These are phyloP conservation scores for Dryobates pubescens DNA, from an alignment of 2,797 vertebrate species.

Conservation along the genomic window DNA sequence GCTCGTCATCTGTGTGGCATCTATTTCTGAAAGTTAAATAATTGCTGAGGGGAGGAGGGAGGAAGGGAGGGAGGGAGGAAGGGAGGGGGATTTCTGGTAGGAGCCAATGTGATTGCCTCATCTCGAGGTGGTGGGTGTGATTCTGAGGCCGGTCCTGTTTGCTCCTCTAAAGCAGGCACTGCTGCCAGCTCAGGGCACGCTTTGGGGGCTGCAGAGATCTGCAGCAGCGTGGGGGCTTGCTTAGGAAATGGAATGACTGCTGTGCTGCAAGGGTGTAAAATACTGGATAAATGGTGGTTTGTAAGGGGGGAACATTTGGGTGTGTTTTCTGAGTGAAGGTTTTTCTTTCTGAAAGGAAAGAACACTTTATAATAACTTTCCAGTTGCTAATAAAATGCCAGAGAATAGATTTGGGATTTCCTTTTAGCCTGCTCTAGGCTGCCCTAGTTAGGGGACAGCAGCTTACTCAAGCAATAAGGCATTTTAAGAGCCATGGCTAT, in stretches of 20 bases:
- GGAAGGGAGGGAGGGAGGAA: neutral
- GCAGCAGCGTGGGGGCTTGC: neutral
- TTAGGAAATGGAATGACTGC: neutral
- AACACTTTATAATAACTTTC: neutral
- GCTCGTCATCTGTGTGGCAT: slow-evolving; percentile 10
- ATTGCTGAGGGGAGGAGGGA: slow-evolving; percentile 15
- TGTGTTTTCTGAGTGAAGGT: neutral
- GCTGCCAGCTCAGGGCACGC: neutral
- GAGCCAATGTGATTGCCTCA: neutral
- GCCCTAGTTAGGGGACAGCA: neutral
- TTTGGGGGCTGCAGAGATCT: slow-evolving; percentile 13
- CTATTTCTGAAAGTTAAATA: slow-evolving; percentile 63
- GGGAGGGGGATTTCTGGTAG: slow-evolving; percentile 40
- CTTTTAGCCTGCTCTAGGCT: too few relatives aligned
- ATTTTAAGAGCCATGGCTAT: neutral
- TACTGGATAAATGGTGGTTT: neutral
- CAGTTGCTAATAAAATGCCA: neutral
- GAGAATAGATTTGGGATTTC: too few relatives aligned
- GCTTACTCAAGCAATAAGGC: neutral
- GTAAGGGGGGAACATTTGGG: neutral
- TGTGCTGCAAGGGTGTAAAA: neutral
- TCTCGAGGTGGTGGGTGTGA: slow-evolving; percentile 44
- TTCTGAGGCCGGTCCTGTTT: slow-evolving; percentile 54
- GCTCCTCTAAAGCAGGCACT: slow-evolving; percentile 33
- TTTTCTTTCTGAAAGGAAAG: neutral